phyloP scores from a whole-genome alignment of 2,888 invertebrate species.

The Chirona hameri region DNA sequence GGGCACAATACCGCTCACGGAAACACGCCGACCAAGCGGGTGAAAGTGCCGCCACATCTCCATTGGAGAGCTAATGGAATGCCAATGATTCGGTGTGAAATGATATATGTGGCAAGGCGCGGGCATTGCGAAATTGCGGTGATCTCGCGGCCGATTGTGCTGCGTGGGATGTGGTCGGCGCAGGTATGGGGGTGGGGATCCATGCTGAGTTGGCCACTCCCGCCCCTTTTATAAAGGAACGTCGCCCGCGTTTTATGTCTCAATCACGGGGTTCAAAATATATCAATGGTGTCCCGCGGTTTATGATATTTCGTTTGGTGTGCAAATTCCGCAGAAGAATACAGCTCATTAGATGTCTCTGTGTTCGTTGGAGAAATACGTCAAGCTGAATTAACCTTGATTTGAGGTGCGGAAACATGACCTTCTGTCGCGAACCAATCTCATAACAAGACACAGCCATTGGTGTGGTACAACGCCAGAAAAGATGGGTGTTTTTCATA shows the following conservation, averaged over 20 bases:
- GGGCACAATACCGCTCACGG: neutral
- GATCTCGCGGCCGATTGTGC: neutral
- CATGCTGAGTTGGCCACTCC: neutral
- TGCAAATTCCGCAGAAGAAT: no score
- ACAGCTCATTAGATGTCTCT: no score
- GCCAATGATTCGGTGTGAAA: constrained; percentile 1
- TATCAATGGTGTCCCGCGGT: no score
- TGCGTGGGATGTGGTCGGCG: neutral
- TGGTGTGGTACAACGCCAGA: no score
- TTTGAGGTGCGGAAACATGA: no score
- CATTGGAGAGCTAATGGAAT: constrained; percentile 4
- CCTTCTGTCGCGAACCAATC: no score
- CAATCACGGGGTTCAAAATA: no score
- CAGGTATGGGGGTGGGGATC: neutral
- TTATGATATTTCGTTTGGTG: no score
- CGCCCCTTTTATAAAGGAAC: neutral
- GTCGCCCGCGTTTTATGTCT: neutral
- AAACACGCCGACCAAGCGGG: neutral
- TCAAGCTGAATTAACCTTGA: no score
- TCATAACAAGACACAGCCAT: no score
- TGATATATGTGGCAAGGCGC: neutral
- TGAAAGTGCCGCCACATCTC: neutral
- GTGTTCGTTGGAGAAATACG: no score
- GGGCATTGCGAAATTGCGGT: neutral
- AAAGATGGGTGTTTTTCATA: no score